A percentile compares a stretch with the other conserved stretches of the same genome.
phyloP scores from a whole-genome alignment of 1,140 invertebrate genomes.

The Cherax destructor region DNA sequence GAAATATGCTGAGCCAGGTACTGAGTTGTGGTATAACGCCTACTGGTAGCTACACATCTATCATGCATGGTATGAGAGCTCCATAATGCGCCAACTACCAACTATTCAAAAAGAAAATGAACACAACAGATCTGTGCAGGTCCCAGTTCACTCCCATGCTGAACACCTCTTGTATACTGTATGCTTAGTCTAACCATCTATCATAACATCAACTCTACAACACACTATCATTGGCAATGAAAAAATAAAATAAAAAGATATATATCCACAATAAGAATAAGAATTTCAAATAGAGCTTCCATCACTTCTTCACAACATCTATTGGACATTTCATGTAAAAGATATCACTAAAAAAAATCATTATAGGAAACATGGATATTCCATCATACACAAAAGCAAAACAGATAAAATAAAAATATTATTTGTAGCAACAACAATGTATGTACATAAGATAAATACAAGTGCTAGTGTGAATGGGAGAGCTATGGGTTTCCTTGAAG shows the following conservation, averaged over 20 bases:
- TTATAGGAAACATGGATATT: constrained; percentile 28
- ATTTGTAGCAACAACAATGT: constrained; percentile 59
- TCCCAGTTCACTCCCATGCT: constrained; percentile 55
- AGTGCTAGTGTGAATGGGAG: constrained; percentile 58
- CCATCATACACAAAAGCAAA: constrained; percentile 49
- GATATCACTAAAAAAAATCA: constrained; percentile 49
- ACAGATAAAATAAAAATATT: constrained; percentile 54
- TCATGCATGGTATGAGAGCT: constrained; percentile 46
- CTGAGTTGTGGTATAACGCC: constrained; percentile 56
- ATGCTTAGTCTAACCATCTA: constrained; percentile 60
- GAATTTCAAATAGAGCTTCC: constrained; percentile 60
- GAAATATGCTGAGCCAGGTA: constrained; percentile 51
- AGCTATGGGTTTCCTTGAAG: constrained; percentile 8
- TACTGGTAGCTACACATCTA: constrained; percentile 55
- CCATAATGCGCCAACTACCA: constrained; percentile 38
- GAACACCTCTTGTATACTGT: constrained; percentile 62
- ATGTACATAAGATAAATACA: constrained; percentile 65
- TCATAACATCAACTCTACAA: constrained; percentile 63
- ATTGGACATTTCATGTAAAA: constrained; percentile 60
- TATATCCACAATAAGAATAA: constrained; percentile 59
- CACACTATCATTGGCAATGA: constrained; percentile 62
- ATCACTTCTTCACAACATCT: constrained; percentile 52
- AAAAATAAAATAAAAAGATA: constrained; percentile 67
- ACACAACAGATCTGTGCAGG: constrained; percentile 45
- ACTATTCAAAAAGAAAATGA: constrained; percentile 34